Base-by-base conservation (phyloP, 2,113 vertebrate species). In the Notothenia coriiceps region DNA sequence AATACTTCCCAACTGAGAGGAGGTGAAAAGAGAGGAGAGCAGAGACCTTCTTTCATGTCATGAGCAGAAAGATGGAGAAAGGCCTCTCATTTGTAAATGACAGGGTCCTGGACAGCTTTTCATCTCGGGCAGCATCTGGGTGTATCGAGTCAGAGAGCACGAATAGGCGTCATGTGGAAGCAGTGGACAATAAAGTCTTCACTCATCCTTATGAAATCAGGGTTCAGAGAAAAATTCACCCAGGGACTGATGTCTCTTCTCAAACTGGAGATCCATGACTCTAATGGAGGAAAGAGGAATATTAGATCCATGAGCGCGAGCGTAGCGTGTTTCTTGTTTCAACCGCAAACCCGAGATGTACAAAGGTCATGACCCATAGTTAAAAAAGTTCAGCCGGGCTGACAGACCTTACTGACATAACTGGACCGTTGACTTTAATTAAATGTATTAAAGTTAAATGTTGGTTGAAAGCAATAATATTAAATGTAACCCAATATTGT, bases 71-170 rank as follows among this genome's bases (percentile, higher is more conserved):
- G 71, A 86, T 79, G 70, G 67, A 73, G 64, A 66, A 66, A 76
- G 33, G 69, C 74, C 69, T 79, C 67, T 64, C 79, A 85, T 91
- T 89, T 89, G 84, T 91, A 92, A 90, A 86, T 82, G 77, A 86
- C 83, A 79, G 78, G 57, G 71, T 87, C 83, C 82, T 35, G 75
- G 76, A 82, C 85, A 79, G 89, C 82, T 82, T 84, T 90, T 86
- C 86, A 88, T 88, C 78, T 73, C 15, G 15, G 57, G 50, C 25
- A 63, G 59, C 52, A 77, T 74, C 74, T 71, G 64, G 55, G 52
- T 65, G 52, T 60, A 74, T 77, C 25, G 74, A 86, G 55, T 66
- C 77, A 68, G 73, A 77, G 65, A 55, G 63, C 66, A 50, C 47
- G 46, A 61, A 66, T 40, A 65, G 54, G 9, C 2, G 1, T 83